Evolutionary conservation across 2,888 invertebrate genomes (phyloP), one percentile per base, ranked within the genome.

Genomic region (Ischnus inquisitorius): DNA sequence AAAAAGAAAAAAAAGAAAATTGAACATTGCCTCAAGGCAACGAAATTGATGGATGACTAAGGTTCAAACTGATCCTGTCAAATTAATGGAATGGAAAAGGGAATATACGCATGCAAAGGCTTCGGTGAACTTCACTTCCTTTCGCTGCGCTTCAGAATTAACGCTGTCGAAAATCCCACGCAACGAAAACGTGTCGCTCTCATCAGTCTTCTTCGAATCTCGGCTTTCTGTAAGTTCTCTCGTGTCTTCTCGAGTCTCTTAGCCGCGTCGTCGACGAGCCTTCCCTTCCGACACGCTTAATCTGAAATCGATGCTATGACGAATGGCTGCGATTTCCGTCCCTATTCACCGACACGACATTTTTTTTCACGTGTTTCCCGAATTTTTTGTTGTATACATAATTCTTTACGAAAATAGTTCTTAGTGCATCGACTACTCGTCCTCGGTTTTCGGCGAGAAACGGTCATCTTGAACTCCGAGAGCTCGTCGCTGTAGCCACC

Each of bases 241-340:
- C 46, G 46, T 51, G 39, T 64, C 39, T 74, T 68, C n/a, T 3
- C 22, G 2, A 34, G 41, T 25, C 41, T 43, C 69, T 57, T 46
- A 41, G 39, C 54, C 41, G 41, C 57, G 25, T 67, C 64, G 43
- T 39, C 60, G 46, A 25, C 65, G 46, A 25, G 46, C 14, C 54
- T 54, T 43, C 34, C 34, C 34, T 8, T 34, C 25, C 25, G 65
- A 68, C 25, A 22, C 48, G 34, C 51, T 78, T 68, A 82, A 82
- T 82, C 51, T 54, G 62, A 82, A 78, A 78, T 74, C 74, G 74
- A 82, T 82, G 43, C 34, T 28, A 79, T 78, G 82, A 82, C 78
- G 51, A 78, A 82, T 68, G 34, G 82, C 78, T 25, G 16, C 54
- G 51, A 82, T 74, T 79, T 69, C 43, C 43, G 28, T 19, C 34